phyloP scores from a whole-genome alignment of 2,113 vertebrate species.

The Caloenas nicobarica region DNA sequence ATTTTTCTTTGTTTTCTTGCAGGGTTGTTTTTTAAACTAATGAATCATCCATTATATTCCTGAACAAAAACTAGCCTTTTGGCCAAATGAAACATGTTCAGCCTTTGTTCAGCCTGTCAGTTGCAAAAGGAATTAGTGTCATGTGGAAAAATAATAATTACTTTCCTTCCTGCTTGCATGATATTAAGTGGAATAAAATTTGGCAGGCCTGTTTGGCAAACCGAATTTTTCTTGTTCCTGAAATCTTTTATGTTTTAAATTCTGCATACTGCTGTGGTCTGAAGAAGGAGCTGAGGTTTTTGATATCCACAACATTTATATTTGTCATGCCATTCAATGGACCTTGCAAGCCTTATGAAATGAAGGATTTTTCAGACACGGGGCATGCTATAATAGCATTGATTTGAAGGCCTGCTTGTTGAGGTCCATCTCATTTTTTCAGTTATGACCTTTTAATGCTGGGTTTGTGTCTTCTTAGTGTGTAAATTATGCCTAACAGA shows the following conservation, averaged over 20 bases:
- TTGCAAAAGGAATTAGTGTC: slow-evolving; percentile 36
- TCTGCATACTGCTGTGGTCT: background rate
- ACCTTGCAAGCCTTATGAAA: background rate
- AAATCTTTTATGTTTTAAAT: background rate
- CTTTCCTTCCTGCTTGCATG: slow-evolving; percentile 1
- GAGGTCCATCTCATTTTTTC: background rate
- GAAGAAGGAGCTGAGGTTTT: background rate
- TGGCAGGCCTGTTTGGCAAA: background rate
- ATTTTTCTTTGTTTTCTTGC: slow-evolving; percentile 25
- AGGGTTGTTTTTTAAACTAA: background rate
- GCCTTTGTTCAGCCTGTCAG: slow-evolving; percentile 25
- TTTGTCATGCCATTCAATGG: background rate
- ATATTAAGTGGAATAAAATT: slow-evolving; percentile 22
- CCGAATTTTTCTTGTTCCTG: background rate
- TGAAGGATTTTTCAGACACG: background rate
- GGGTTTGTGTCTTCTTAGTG: slow-evolving; percentile 4
- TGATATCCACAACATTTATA: background rate
- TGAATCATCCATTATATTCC: slow-evolving; percentile 29
- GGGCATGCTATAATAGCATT: background rate
- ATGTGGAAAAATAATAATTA: slow-evolving; percentile 40
- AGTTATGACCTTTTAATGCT: background rate
- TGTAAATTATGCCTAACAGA: slow-evolving; percentile 5
- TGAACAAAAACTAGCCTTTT: slow-evolving; percentile 43
- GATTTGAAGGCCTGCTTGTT: background rate
- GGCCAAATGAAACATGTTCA: slow-evolving; percentile 6